These are phyloP conservation scores for Mythimna loreyi DNA, from an alignment of 2,888 invertebrate species.

Conservation along the genomic window DNA sequence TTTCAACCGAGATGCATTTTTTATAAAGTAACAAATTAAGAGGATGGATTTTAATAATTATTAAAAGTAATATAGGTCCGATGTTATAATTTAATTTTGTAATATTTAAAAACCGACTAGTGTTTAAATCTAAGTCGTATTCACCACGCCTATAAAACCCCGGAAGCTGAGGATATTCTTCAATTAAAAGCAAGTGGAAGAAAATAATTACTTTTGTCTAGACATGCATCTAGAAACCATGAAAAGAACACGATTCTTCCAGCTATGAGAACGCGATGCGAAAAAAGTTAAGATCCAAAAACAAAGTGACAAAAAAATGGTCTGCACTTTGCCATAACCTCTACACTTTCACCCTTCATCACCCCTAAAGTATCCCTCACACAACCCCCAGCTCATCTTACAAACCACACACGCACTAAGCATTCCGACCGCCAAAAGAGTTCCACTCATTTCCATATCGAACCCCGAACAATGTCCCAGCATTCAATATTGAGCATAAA, in stretches of 20 bases:
- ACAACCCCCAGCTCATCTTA: constrained; percentile 38
- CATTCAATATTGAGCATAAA: constrained; percentile 72
- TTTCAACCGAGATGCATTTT: neutral
- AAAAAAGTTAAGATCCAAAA: neutral
- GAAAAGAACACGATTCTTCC: too few species aligned
- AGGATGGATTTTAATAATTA: too few species aligned
- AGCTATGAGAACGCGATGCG: too few species aligned
- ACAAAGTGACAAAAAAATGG: neutral
- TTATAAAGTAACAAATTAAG: neutral
- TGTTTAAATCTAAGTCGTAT: too few species aligned
- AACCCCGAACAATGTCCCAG: constrained; percentile 67
- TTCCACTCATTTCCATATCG: constrained; percentile 67
- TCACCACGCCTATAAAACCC: too few species aligned
- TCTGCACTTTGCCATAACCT: neutral
- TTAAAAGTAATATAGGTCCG: too few species aligned
- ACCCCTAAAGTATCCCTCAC: neutral
- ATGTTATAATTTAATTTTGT: too few species aligned
- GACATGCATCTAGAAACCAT: neutral
- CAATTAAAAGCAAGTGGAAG: neutral
- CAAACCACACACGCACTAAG: constrained; percentile 56
- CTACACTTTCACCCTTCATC: neutral
- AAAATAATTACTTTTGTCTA: neutral
- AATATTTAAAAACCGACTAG: too few species aligned
- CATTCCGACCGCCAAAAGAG: constrained; percentile 66
- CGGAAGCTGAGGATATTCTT: too few species aligned